Conservation (phyloP, 2,797 vertebrate species). For the Phalanger gymnotis region DNA sequence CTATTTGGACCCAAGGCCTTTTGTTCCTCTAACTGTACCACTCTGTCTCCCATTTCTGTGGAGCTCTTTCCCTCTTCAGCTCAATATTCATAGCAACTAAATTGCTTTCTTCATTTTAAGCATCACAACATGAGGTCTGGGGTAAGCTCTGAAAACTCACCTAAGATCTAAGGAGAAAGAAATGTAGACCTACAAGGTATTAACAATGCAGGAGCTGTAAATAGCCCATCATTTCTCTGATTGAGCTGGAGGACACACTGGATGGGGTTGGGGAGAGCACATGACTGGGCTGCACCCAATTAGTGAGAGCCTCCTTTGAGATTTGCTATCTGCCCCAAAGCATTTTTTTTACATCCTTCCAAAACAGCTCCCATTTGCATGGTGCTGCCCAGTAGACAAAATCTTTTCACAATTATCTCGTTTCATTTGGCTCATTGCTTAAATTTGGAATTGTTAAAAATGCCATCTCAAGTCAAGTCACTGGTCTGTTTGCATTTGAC, state of each 20-base stretch:
- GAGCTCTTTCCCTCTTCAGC: not conserved
- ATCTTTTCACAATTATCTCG: not conserved
- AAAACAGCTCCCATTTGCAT: not conserved
- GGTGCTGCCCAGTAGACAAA: not conserved
- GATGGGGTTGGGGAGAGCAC: not conserved
- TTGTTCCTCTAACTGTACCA: not conserved
- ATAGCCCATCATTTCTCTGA: not conserved
- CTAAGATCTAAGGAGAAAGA: not conserved
- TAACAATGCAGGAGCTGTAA: not conserved
- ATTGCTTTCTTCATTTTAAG: not conserved
- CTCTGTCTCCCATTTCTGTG: not conserved
- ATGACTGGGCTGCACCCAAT: not conserved
- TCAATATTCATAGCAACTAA: not conserved
- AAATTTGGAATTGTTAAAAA: conserved; percentile 73
- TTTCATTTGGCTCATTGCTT: not conserved
- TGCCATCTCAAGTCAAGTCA: conserved; percentile 81
- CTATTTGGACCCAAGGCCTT: not conserved
- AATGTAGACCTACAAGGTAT: not conserved
- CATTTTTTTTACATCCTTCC: not conserved
- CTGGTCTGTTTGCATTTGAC: conserved; percentile 80
- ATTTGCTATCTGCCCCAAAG: not conserved
- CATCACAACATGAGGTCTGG: too few species aligned
- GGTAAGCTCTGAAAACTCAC: not conserved
- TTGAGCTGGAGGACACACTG: not conserved
- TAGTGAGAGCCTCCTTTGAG: not conserved